Conservation (phyloP, 2,113 vertebrate species). For the Calcarius ornatus region DNA sequence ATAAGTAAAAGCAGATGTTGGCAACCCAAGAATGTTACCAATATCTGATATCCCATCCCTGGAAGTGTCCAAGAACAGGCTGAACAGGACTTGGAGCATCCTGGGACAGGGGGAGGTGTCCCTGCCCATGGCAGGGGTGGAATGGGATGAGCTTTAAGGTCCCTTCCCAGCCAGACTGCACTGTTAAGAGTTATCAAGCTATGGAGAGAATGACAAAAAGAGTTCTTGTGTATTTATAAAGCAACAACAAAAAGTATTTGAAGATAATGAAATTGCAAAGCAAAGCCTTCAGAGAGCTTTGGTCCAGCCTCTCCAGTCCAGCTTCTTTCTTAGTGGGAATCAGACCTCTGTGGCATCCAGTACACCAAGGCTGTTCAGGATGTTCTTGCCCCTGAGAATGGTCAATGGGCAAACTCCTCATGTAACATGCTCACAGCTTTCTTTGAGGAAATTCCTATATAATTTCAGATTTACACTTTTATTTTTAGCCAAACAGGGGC, state of each 20-base stretch:
- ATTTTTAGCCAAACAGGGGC: not conserved
- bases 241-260: not conserved
- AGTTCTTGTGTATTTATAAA: not conserved
- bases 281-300: not conserved
- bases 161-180: not conserved
- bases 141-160: not conserved
- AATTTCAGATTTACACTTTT: not conserved
- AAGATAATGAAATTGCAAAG: not conserved
- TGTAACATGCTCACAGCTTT: not conserved
- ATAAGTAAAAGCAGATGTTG: not conserved
- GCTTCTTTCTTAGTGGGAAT: not conserved
- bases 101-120: not conserved
- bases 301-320: not conserved
- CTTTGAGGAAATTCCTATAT: not conserved
- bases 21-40: not conserved
- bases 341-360: not conserved
- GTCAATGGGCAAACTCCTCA: accelerated
- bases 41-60: not conserved
- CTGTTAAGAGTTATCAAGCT: not conserved
- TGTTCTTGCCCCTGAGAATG: not conserved
- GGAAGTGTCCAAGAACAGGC: accelerated
- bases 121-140: not conserved
- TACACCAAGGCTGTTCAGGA: not conserved
- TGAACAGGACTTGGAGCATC: not conserved
- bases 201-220: not conserved